Evolutionary conservation across 2,888 invertebrate genomes (phyloP), one percentile per base, ranked within the genome.

Genomic region (Netelia melanura): DNA sequence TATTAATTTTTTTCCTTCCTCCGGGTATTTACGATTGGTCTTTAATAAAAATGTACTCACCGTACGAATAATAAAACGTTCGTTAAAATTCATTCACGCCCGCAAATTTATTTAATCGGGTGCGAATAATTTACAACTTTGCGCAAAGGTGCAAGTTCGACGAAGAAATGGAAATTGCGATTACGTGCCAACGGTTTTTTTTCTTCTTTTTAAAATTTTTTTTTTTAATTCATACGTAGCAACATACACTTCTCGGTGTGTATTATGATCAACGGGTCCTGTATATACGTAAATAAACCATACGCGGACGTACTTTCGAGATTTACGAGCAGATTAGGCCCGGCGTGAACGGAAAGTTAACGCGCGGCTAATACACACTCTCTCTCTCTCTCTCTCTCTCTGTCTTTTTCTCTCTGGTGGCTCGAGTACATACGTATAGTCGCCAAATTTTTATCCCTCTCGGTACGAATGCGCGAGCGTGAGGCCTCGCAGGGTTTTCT

Each of bases 101-200:
- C n/a, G 71, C 71, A 61, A 64, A 23, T 64, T 64, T 64, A 17
- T 64, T 64, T 75, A 23, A 38, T 52, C 21, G 2, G 48, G 25
- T 61, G 72, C 84, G 76, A 78, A 75, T 85, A 86, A 87, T 86
- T 87, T 86, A 87, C 79, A 84, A 77, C 85, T 82, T 70, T 71
- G 77, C 72, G n/a, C 17, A 67, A 85, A 90, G 88, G 83, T 87
- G 88, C 89, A 87, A 87, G 85, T 86, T 89, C 89, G 87, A 75
- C 85, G 38, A 75, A 86, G 88, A 86, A 88, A 87, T 81, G 85
- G 81, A 74, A 87, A 88, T 88, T 86, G 84, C 81, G 76, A 87
- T 70, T 82, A 84, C 70, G 76, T 83, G 84, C 80, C 84, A 87
- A 72, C 74, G 56, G 14, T 38, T 38, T 38, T 38, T 38, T 38